These are phyloP conservation scores for Gari tellinella DNA, from an alignment of 2,888 invertebrate genomes.

Conservation along the genomic window DNA sequence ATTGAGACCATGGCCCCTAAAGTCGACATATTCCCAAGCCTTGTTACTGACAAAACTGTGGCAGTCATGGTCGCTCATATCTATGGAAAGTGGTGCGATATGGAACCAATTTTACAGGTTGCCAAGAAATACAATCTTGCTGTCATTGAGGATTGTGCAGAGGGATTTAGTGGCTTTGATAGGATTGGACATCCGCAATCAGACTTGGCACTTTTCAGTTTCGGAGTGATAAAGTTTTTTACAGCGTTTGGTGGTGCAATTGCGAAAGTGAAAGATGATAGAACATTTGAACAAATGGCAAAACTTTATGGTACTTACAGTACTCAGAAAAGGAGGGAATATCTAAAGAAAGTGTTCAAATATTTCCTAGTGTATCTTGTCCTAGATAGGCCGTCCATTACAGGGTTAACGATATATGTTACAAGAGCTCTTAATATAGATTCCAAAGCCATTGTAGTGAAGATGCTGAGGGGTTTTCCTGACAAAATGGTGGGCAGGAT, in stretches of 20 bases:
- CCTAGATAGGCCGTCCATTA: conserved; percentile 75
- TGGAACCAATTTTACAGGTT: conserved; percentile 77
- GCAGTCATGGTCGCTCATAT: conserved; percentile 83
- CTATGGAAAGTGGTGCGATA: conserved; percentile 80
- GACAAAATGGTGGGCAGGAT: conserved; percentile 75
- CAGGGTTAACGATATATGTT: conserved; percentile 69
- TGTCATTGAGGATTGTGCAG: conserved; percentile 84
- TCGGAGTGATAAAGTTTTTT: conserved; percentile 83
- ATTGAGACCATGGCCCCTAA: conserved; percentile 82
- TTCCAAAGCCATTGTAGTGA: conserved; percentile 77
- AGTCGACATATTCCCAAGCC: conserved; percentile 73
- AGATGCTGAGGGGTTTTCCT: conserved; percentile 82
- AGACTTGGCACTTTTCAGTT: conserved; percentile 83
- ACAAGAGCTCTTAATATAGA: conserved; percentile 69
- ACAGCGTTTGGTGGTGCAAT: conserved; percentile 84
- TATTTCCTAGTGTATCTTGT: conserved; percentile 75
- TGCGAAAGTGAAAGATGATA: conserved; percentile 78
- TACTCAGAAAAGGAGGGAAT: conserved; percentile 74
- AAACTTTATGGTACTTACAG: conserved; percentile 70
- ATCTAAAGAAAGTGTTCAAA: conserved; percentile 81
- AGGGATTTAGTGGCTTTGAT: conserved; percentile 82
- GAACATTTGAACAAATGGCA: conserved; percentile 75
- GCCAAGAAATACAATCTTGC: conserved; percentile 73
- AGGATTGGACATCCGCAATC: conserved; percentile 80
- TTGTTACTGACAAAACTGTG: conserved; percentile 81